Base-by-base conservation (phyloP, 1,140 invertebrate species). In the Nautilus pompilius region DNA sequence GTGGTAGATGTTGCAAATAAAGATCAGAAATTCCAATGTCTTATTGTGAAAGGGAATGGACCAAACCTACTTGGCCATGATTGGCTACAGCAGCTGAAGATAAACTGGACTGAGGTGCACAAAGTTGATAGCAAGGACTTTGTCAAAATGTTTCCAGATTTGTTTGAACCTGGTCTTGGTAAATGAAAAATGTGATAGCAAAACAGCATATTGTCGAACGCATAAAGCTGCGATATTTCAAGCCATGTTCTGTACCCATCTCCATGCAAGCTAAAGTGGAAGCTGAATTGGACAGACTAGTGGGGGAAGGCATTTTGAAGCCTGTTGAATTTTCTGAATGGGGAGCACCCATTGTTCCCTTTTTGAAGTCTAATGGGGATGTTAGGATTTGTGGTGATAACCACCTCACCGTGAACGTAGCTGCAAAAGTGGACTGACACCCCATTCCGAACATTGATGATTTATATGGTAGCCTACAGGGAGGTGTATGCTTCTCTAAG, bases 341-440 rank as follows among this genome's bases (percentile, higher is more conserved):
- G 80, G 80, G 73, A 10, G 72, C 79, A 36, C 82, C 81, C 0
- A 72, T 79, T 33, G 81, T 84, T 6, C 70, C 76, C 1, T 70
- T 84, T n/a, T 51, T 75, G 8, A 84, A 83, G 67, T 48, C 69
- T 20, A 66, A 80, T 60, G 73, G 72, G 41, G 62, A 32, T 17
- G 70, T 84, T 17, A 62, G 77, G 8, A 64, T 82, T 15, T 80
- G 79, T 65, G 77, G 77, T 2, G 77, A 82, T 65, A 82, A 71
- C 63, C 79, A 80, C 57, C 54, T 75, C 8, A 81, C 78, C 5
- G 29, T 82, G 15, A 85, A 85, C 67, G 70, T 45, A 28, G 58
- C 62, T 5, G 48, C 36, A 22, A 58, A 60, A n/a, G 24, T 65
- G 24, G 54, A 66, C 30, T 63, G 55, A 20, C 75, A 82, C 60